phyloP scores from a whole-genome alignment of 2,888 invertebrate genomes.

The Aphrophora alni region DNA sequence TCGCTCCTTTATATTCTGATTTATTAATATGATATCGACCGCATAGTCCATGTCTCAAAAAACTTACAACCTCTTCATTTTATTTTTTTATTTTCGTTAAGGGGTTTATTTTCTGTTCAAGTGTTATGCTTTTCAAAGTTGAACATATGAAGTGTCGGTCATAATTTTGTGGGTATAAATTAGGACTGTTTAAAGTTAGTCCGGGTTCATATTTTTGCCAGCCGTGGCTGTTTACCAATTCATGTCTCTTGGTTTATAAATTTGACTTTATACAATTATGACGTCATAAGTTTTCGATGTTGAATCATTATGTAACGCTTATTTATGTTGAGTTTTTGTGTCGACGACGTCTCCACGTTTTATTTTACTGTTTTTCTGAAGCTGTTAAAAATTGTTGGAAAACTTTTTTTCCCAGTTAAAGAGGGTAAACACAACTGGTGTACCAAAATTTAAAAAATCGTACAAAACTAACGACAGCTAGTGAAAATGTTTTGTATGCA shows the following conservation, averaged over 20 bases:
- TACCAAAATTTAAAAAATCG: no score
- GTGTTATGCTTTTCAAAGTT: background rate
- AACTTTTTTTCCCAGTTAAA: no score
- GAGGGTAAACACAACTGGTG: no score
- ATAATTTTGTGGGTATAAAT: background rate
- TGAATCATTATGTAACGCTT: no score
- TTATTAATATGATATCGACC: background rate
- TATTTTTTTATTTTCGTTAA: background rate
- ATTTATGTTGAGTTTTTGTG: no score
- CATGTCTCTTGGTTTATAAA: background rate
- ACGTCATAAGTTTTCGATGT: no score
- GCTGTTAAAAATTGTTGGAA: no score
- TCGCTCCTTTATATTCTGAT: background rate
- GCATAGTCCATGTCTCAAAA: constrained; percentile 2
- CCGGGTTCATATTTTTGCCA: background rate
- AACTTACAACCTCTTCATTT: background rate
- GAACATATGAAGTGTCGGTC: background rate
- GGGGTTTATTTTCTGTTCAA: background rate
- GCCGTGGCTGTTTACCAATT: background rate
- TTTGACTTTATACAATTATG: no score
- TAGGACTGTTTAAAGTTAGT: background rate
- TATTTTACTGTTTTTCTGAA: no score
- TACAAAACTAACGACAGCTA: no score
- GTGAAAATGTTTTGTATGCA: no score
- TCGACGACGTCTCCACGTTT: no score